Percentiles rank a stretch among this genome's conserved stretches.
These are phyloP conservation scores for Cyprinodon variegatus DNA, from an alignment of 2,113 vertebrate species.

Conservation along the genomic window DNA sequence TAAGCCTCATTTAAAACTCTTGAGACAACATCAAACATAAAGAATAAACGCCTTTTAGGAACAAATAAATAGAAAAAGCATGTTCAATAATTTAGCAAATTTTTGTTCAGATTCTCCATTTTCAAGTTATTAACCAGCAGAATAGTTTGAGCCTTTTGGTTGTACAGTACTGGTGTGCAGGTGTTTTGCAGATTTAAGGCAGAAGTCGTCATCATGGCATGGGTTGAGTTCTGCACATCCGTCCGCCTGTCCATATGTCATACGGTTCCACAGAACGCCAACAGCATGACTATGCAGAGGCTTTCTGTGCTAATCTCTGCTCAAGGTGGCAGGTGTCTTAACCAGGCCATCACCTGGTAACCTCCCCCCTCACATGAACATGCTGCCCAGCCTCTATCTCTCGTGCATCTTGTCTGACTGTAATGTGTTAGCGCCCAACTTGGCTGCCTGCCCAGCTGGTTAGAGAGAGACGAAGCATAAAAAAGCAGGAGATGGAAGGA, in stretches of 20 bases:
- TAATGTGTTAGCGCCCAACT: constrained; percentile 39
- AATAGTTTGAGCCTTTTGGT: constrained; percentile 28
- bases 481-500: constrained; percentile 52
- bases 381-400: constrained; percentile 37
- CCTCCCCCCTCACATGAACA: constrained; percentile 48
- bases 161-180: constrained; percentile 13
- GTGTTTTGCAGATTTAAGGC: constrained; percentile 39
- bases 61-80: not conserved
- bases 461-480: constrained; percentile 39
- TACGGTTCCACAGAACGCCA: constrained; percentile 20
- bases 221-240: constrained; percentile 38
- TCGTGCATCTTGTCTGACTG: constrained; percentile 37
- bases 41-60: not conserved
- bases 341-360: constrained; percentile 75
- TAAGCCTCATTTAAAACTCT: not conserved
- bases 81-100: not conserved
- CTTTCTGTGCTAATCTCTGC: constrained; percentile 73
- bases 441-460: constrained; percentile 56
- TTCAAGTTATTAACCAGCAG: constrained; percentile 9
- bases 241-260: not conserved
- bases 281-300: constrained; percentile 36
- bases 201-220: constrained; percentile 54
- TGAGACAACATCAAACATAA: not conserved
- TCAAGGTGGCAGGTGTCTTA: constrained; percentile 76
- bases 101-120: not conserved